Evolutionary conservation across 2,113 vertebrate species (phyloP), one percentile per base, ranked within the genome.

Genomic region (Festucalex cinctus): DNA sequence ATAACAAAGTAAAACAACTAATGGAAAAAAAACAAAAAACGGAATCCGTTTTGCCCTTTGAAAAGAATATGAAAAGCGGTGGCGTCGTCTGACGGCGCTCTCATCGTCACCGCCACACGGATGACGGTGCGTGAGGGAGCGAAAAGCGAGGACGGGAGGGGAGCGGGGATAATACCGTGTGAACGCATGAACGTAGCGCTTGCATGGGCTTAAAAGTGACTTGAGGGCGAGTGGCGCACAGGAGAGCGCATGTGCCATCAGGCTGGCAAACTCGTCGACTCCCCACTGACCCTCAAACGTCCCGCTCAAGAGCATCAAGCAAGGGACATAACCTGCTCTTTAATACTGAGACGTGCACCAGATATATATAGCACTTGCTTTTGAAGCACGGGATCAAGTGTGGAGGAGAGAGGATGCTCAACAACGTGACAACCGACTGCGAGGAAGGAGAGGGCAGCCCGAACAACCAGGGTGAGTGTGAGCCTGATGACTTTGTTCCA

Each of bases 401-500:
- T 24, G 0, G 70, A 26, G 16, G 66, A 67, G 82, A 86, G 87
- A 91, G 91, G 93, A 96, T 94, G 94, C 93, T 94, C n/a, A 95
- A 94, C 93, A 95, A 94, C 93, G 88, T 95, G 92, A 93, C 90
- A 43, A 43, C 39, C 36, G 95, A 95, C 86, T 86, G 93, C 51
- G 94, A 94, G 88, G 95, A 95, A 73, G 94, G 91, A 83, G 95
- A 96, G 71, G 95, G 93, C 86, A 94, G 92, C 83, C 91, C 93
- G 84, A 94, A 92, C 91, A 91, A 84, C 71, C 94, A 93, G 83
- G 95, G 95, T 96, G 91, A 94, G 94, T 89, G 62, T 69, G 39
- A 13, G 63, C 13, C n/a, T 43, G 36, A 44, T 28, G 60, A 26
- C 2, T 24, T 36, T 57, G 24, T 39, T 43, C 17, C 37, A 67